Percentiles rank a stretch among this genome's conserved stretches.
These are phyloP conservation scores for Rhagoletis zephyria DNA, from an alignment of 1,140 invertebrate species.

Conservation along the genomic window DNA sequence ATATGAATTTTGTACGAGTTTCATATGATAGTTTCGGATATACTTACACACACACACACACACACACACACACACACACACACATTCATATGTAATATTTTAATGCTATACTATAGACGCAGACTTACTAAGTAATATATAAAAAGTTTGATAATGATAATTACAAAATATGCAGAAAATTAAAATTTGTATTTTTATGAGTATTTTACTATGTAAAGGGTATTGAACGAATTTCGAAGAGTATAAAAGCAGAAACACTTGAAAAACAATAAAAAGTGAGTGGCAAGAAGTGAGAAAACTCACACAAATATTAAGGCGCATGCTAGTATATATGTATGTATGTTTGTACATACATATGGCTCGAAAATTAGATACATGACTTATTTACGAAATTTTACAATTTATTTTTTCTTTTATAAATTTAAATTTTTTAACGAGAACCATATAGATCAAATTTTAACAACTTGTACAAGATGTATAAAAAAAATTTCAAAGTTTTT, in stretches of 20 bases:
- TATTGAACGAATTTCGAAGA: not conserved
- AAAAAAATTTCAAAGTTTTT: too few species aligned
- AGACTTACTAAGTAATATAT: conserved; percentile 35
- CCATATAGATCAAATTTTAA: too few species aligned
- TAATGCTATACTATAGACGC: not conserved
- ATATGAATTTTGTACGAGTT: conserved; percentile 52
- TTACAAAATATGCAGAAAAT: not conserved
- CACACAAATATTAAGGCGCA: not conserved
- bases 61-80: conserved; percentile 34
- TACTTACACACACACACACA: conserved; percentile 26
- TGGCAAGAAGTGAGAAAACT: not conserved
- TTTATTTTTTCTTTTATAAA: too few species aligned
- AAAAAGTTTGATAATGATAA: conserved; percentile 49
- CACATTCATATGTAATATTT: not conserved
- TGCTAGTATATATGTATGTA: not conserved
- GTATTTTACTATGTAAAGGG: not conserved
- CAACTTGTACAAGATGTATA: too few species aligned
- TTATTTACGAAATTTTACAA: too few species aligned
- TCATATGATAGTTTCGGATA: conserved; percentile 51
- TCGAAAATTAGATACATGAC: too few species aligned
- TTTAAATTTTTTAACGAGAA: too few species aligned
- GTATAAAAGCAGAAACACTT: not conserved
- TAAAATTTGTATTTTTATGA: conserved; percentile 35
- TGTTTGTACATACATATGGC: too few species aligned
- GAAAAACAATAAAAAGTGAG: not conserved